Conservation (phyloP, 2,888 invertebrate genomes). For the Apamea epomidion region DNA sequence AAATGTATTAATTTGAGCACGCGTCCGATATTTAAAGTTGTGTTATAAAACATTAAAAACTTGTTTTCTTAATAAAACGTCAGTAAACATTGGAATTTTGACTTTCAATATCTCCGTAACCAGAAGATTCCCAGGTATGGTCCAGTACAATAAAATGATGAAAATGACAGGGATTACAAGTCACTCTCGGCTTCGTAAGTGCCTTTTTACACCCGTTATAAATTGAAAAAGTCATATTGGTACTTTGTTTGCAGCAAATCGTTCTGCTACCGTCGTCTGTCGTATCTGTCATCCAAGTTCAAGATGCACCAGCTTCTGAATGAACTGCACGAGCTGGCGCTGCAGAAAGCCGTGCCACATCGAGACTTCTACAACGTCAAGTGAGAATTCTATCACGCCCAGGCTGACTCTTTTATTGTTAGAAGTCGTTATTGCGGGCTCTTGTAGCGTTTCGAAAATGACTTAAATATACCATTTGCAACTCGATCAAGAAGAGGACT, state of each 20-base stretch:
- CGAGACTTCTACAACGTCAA: conserved; percentile 99
- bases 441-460: background rate
- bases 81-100: no score
- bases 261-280: conserved; percentile 99
- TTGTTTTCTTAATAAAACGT: no score
- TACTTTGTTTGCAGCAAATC: conserved; percentile 93
- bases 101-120: no score
- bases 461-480: background rate
- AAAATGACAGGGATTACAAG: no score
- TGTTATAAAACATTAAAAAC: no score
- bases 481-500: background rate
- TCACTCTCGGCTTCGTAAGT: background rate
- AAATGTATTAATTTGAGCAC: no score
- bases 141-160: no score
- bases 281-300: conserved; percentile 98
- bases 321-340: conserved; percentile 98
- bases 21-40: no score
- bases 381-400: conserved; percentile 79
- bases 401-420: background rate
- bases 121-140: no score
- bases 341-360: conserved; percentile 99
- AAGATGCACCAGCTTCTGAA: conserved; percentile 98
- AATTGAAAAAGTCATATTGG: background rate
- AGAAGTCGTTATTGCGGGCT: background rate
- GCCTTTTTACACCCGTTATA: background rate